Conservation (phyloP, 2,113 vertebrate genomes). For the Charina bottae region DNA sequence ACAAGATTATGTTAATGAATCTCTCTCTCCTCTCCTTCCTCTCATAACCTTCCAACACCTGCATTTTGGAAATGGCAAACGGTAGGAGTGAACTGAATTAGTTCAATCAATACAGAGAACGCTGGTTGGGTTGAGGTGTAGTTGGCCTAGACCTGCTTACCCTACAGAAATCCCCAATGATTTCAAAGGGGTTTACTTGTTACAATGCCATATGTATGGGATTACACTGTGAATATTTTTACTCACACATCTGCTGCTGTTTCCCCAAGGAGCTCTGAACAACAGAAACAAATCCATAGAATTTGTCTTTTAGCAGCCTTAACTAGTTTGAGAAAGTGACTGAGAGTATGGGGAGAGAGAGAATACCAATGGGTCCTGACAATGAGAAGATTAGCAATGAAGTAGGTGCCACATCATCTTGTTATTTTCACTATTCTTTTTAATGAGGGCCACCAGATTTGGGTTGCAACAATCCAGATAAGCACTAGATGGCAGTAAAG, state of each 20-base stretch:
- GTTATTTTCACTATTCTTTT: neutral
- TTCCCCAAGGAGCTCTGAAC: neutral
- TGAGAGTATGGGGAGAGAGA: neutral
- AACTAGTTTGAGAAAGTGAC: neutral
- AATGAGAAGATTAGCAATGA: neutral
- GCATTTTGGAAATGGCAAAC: constrained; percentile 7
- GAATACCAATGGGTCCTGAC: neutral
- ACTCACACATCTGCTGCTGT: neutral
- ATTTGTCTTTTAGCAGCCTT: neutral
- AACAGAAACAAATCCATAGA: neutral
- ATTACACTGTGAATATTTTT: neutral
- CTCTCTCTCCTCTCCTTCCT: constrained; percentile 2
- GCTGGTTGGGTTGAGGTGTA: neutral
- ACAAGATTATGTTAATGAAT: neutral
- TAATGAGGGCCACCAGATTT: neutral
- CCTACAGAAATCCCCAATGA: neutral
- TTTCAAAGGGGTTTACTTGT: neutral
- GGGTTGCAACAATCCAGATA: neutral
- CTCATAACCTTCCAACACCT: neutral
- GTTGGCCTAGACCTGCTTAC: neutral
- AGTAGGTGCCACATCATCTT: neutral
- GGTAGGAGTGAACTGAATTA: neutral
- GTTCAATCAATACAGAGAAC: neutral
- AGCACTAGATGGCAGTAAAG: neutral
- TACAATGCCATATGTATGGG: neutral